Base-by-base conservation (phyloP, 2,888 invertebrate genomes). In the Caenorhabditis afra region DNA sequence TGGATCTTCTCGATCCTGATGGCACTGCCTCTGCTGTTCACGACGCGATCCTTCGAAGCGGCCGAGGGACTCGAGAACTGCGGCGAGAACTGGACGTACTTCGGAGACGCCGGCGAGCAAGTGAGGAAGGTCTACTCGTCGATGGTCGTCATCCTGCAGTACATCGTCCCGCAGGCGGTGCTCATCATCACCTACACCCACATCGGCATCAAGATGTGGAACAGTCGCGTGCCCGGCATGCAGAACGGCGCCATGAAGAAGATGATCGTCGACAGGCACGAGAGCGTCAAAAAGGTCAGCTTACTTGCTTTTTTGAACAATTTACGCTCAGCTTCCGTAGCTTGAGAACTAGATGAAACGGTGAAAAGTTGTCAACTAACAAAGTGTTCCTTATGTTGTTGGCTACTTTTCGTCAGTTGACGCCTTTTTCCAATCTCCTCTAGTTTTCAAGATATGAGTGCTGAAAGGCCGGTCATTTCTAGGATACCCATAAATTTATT, bases 191-290 rank as follows among this genome's bases (percentile, higher is more conserved):
- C 90, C 44, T 90, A 90, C 71, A 87, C 88, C 12, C 87, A 84
- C 65, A 90, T 90, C 61, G 90, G 90, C 18, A 66, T 88, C 47
- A 85, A 85, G 49, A 87, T 90, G 86, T 90, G 90, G 90, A 87
- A 87, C 75, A 85, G 87, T 64, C 78, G 86, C 39, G 85, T 88
- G 44, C 90, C 89, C 10, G 88, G 86, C 29, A 79, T 79, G 41
- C 81, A 82, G 47, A 80, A 75, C 41, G 70, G 85, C 10, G 83
- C 80, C 10, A 82, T 79, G 14, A 79, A 83, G 57, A 83, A 81
- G 39, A 70, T 88, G 49, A 75, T 86, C 41, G 84, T 83, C 47
- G 88, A 87, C 50, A 55, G 89, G 4, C 87, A 89, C 59, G 88
- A 90, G 41, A 85, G 86, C 16, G 90, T 90, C 23, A 89, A 88